Conservation (phyloP, 1,140 invertebrate genomes). For the Atta texana region DNA sequence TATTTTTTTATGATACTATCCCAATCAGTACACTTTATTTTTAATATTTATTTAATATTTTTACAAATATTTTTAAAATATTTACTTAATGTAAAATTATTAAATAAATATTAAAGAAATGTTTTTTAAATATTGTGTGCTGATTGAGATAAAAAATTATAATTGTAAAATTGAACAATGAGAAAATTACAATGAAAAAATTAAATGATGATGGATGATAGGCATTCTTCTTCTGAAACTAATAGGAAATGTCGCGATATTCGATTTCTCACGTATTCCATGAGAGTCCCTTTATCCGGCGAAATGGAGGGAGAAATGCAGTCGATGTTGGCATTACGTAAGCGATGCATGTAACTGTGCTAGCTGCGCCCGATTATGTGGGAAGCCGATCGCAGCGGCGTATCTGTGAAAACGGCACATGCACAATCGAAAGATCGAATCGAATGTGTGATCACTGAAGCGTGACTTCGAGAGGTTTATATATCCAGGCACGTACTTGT, state of each 20-base stretch:
- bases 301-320: conserved; percentile 73
- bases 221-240: not conserved
- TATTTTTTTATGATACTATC: not conserved
- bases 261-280: conserved; percentile 36
- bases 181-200: not conserved
- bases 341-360: conserved; percentile 71
- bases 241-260: not conserved
- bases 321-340: conserved; percentile 73
- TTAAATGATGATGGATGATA: not conserved
- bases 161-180: not conserved
- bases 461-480: conserved; percentile 71
- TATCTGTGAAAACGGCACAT: conserved; percentile 64
- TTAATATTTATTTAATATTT: too few species aligned
- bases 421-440: conserved; percentile 62
- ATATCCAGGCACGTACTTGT: not conserved
- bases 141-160: not conserved
- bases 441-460: conserved; percentile 77
- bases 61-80: too few species aligned
- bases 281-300: conserved; percentile 12
- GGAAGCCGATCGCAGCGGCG: conserved; percentile 67
- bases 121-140: too few species aligned
- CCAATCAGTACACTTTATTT: too few species aligned
- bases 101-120: too few species aligned
- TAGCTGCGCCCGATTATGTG: conserved; percentile 77
- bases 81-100: too few species aligned